A percentile compares a stretch with the other conserved stretches of the same genome.
These are phyloP conservation scores for Cynopterus sphinx DNA, from an alignment of 2,797 vertebrate genomes.

Conservation along the genomic window DNA sequence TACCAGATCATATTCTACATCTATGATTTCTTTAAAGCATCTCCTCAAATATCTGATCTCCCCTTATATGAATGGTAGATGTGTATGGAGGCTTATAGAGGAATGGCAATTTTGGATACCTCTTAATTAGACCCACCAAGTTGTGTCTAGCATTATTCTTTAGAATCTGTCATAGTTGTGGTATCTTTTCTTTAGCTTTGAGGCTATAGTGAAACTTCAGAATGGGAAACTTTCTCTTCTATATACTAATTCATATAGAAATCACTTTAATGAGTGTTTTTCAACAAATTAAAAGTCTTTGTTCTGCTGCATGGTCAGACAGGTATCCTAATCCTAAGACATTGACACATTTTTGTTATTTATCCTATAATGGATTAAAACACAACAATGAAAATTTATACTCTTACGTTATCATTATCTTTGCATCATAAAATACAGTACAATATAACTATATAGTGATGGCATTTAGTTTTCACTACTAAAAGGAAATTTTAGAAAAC, in stretches of 20 bases:
- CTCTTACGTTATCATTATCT: background rate
- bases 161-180: background rate
- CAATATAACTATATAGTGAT: background rate
- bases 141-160: background rate
- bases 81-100: background rate
- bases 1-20: background rate
- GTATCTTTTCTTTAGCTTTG: background rate
- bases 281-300: background rate
- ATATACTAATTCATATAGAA: background rate
- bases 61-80: background rate
- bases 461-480: background rate
- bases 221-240: background rate
- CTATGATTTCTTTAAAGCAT: background rate
- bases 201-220: background rate
- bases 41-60: background rate
- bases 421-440: background rate
- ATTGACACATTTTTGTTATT: background rate
- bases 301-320: background rate
- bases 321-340: background rate
- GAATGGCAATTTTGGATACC: background rate
- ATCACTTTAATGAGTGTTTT: background rate
- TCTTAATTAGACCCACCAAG: background rate
- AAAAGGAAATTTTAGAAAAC: background rate
- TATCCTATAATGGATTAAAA: background rate
- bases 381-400: background rate